Conservation (phyloP, 2,113 vertebrate species). For the Podiceps cristatus region DNA sequence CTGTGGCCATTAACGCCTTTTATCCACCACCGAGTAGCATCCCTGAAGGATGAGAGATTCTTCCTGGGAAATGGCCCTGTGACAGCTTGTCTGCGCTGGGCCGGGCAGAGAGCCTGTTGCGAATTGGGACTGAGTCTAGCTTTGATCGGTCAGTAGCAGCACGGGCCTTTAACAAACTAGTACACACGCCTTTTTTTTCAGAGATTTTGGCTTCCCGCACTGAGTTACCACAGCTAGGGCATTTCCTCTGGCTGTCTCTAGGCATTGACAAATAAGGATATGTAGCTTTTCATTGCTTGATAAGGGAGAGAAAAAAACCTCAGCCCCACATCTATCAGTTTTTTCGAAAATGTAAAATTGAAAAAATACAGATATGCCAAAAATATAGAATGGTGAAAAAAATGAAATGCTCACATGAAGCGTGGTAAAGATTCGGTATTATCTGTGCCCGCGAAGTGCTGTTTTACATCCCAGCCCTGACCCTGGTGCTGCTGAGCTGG, state of each 20-base stretch:
- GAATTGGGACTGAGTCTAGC: too few species aligned
- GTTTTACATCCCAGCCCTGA: background rate
- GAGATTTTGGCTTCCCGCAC: background rate
- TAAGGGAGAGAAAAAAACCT: background rate
- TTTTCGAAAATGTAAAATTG: background rate
- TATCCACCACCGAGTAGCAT: background rate
- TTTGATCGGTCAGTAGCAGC: background rate
- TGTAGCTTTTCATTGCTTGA: background rate
- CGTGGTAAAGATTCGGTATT: rapidly evolving
- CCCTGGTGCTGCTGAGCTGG: background rate
- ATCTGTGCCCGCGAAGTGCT: background rate
- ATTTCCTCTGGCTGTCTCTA: background rate
- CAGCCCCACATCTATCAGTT: background rate
- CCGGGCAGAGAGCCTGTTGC: rapidly evolving
- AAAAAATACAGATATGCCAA: background rate
- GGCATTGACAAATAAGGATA: background rate
- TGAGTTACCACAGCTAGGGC: background rate
- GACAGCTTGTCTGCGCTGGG: background rate
- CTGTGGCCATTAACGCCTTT: background rate
- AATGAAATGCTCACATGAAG: background rate
- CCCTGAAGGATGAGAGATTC: background rate
- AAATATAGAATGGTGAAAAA: background rate
- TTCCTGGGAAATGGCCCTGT: background rate
- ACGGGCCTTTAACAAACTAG: background rate
- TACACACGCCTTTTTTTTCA: background rate